Percentiles rank a stretch among this genome's conserved stretches.
These are phyloP conservation scores for Xyrichtys novacula DNA, from an alignment of 2,797 vertebrate genomes.

Conservation along the genomic window DNA sequence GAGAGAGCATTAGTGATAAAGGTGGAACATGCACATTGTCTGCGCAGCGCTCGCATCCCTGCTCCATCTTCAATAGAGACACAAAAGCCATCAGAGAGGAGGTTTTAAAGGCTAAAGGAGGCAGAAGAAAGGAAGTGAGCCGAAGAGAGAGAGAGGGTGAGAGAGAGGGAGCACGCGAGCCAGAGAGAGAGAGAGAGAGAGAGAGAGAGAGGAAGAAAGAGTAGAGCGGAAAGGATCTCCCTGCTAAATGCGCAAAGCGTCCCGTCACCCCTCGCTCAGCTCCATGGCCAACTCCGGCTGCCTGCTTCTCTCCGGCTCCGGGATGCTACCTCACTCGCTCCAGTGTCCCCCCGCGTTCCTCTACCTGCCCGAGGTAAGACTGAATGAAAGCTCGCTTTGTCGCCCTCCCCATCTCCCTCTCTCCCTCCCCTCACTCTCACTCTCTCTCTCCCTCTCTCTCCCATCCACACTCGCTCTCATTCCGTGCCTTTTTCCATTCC, in stretches of 20 bases:
- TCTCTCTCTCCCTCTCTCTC: conserved; percentile 1
- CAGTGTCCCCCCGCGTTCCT: conserved; percentile 95
- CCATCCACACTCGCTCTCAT: conserved; percentile 26
- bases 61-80: conserved; percentile 74
- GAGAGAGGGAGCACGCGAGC: conserved; percentile 31
- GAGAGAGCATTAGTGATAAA: conserved; percentile 67
- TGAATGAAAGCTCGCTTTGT: conserved; percentile 27
- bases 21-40: conserved; percentile 77
- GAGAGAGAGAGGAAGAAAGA: conserved; percentile 49
- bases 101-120: conserved; percentile 57
- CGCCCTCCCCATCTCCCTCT: neutral
- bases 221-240: conserved; percentile 76
- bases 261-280: conserved; percentile 93
- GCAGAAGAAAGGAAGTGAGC: conserved; percentile 59
- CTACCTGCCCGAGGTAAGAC: conserved; percentile 98
- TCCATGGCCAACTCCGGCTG: conserved; percentile 99
- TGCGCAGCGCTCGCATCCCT: conserved; percentile 65
- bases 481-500: conserved; percentile 35
- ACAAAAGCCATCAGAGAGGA: conserved; percentile 58
- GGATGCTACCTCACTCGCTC: conserved; percentile 95
- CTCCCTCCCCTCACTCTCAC: neutral
- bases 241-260: conserved; percentile 86
- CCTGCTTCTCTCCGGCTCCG: conserved; percentile 95
- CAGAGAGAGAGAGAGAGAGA: conserved; percentile 34
- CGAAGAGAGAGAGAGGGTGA: conserved; percentile 53